Evolutionary conservation across 2,888 invertebrate species (phyloP), one percentile per base, ranked within the genome.

Genomic region (Arrhopalites spinosus): DNA sequence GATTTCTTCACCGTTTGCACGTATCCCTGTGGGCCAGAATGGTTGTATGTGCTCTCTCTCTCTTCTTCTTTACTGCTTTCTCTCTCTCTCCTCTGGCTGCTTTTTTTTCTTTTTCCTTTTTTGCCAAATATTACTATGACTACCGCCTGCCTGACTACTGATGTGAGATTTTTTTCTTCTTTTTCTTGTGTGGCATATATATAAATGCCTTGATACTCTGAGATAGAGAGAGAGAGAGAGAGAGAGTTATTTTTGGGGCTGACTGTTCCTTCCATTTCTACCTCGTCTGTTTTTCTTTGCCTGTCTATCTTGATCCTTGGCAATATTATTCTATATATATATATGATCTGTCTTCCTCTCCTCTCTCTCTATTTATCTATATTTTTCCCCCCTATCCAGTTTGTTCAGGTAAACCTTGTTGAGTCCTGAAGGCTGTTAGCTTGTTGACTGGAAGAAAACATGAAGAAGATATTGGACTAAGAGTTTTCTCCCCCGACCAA

Each of bases 321-420:
- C n/a, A n/a, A n/a, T n/a, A n/a, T n/a, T n/a, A n/a, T n/a, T n/a
- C n/a, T n/a, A n/a, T n/a, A n/a, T n/a, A n/a, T n/a, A n/a, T n/a
- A n/a, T n/a, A n/a, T n/a, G n/a, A n/a, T n/a, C n/a, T n/a, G n/a
- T n/a, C 13, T 13, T 47, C n/a, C 15, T 1, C n/a, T 47, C 47
- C n/a, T n/a, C 7, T 45, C 15, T 7, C 15, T 17, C 47, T 2
- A n/a, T 20, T 8, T 53, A 17, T 23, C 59, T 59, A 25, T 7
- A 20, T 15, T 23, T 13, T 23, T 59, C 59, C 27, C 59, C 25
- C 8, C n/a, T 23, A 8, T 53, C 53, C 53, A 20, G 53, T 17
- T 20, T 53, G 13, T 53, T 27, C 59, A 59, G 59, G 59, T 59
- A 25, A 59, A 59, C 59, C 59, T 59, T 59, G 59, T 59, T 59